Conservation (phyloP, 2,113 vertebrate species). For the Heloderma charlesbogerti region DNA sequence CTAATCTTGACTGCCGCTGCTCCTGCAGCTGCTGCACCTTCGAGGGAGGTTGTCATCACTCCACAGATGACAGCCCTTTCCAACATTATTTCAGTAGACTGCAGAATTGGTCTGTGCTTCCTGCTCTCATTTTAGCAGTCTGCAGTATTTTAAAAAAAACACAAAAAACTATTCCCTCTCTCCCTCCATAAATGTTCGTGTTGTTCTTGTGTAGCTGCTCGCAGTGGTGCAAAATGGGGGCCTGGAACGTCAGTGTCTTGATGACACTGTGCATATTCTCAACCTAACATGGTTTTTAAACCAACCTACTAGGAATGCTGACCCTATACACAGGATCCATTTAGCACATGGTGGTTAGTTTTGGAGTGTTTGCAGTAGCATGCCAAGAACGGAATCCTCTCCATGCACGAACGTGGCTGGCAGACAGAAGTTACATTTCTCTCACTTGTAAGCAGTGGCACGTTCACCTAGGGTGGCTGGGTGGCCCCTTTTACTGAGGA, state of each 20-base stretch:
- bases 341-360: not conserved
- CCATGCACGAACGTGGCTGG: not conserved
- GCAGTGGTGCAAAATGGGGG: rapidly evolving
- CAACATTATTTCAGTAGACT: conserved; percentile 61
- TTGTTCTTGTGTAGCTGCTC: conserved; percentile 35
- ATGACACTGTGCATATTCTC: not conserved
- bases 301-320: not conserved
- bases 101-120: conserved; percentile 36
- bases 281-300: not conserved
- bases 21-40: conserved; percentile 9
- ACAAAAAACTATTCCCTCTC: conserved; percentile 34
- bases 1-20: conserved; percentile 12
- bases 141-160: no score
- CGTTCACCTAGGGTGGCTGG: no score
- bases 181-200: conserved; percentile 36
- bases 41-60: not conserved
- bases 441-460: not conserved
- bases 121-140: conserved; percentile 49
- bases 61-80: conserved; percentile 47
- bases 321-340: not conserved
- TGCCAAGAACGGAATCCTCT: not conserved
- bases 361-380: not conserved
- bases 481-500: no score
- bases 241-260: not conserved
- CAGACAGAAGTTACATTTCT: not conserved